Evolutionary conservation across 2,888 invertebrate genomes (phyloP).

Genomic region (Phyto melanocephala): DNA sequence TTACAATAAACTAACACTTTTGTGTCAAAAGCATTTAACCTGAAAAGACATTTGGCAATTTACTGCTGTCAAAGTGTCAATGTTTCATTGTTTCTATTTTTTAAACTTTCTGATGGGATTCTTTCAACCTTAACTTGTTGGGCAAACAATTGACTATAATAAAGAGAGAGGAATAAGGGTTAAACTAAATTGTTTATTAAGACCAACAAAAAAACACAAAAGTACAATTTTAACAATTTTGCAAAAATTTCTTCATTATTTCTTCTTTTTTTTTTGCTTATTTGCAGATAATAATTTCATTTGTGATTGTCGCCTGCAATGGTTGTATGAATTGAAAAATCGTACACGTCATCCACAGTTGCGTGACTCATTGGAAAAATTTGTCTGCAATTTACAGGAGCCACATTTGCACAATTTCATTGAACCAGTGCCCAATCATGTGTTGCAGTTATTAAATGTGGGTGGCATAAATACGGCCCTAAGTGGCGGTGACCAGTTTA

Average conservation of each 20-base stretch:
- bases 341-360: constrained; percentile 87
- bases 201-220: background rate
- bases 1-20: constrained; percentile 36
- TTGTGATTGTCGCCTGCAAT: constrained; percentile 90
- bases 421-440: constrained; percentile 73
- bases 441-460: constrained; percentile 72
- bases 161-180: too few species aligned
- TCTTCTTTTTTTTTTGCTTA: constrained; percentile 71
- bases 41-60: constrained; percentile 62
- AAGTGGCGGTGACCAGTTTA: constrained; percentile 66
- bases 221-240: constrained; percentile 1
- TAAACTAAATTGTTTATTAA: too few species aligned
- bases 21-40: constrained; percentile 62
- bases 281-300: constrained; percentile 89
- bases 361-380: constrained; percentile 84
- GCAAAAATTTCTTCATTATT: constrained; percentile 32
- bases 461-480: constrained; percentile 66
- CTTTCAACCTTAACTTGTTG: background rate
- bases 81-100: constrained; percentile 35
- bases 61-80: constrained; percentile 64
- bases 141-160: background rate
- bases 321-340: constrained; percentile 85
- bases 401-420: constrained; percentile 73
- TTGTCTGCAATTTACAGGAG: constrained; percentile 84
- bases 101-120: background rate